phyloP scores from a whole-genome alignment of 1,140 invertebrate genomes.

The Homarus americanus region DNA sequence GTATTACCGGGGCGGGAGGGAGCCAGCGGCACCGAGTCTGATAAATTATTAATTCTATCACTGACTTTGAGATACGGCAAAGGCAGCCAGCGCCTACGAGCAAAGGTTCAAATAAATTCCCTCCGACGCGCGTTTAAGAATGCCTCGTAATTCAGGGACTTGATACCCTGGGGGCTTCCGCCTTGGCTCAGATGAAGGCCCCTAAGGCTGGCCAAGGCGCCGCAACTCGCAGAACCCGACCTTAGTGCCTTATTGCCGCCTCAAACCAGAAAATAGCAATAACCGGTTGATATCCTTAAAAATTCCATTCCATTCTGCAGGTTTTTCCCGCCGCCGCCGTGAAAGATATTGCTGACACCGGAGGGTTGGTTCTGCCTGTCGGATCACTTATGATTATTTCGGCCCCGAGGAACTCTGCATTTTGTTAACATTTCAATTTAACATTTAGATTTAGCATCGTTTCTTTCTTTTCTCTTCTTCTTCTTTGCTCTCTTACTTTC shows the following conservation, averaged over 20 bases:
- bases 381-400: constrained; percentile 70
- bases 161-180: background rate
- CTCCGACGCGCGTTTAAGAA: constrained; percentile 55
- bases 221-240: constrained; percentile 17
- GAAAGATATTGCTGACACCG: constrained; percentile 56
- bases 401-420: constrained; percentile 44
- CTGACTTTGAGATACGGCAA: constrained; percentile 71
- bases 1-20: constrained; percentile 35
- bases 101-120: constrained; percentile 68
- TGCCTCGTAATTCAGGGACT: constrained; percentile 7
- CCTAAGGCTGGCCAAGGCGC: background rate
- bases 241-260: constrained; percentile 57
- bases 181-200: constrained; percentile 9
- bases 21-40: constrained; percentile 31
- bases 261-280: constrained; percentile 59
- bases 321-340: constrained; percentile 15
- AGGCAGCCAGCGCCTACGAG: constrained; percentile 59
- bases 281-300: constrained; percentile 70
- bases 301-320: constrained; percentile 68
- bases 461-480: constrained; percentile 31
- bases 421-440: constrained; percentile 71
- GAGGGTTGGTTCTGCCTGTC: constrained; percentile 32
- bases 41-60: constrained; percentile 72
- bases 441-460: constrained; percentile 53
- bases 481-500: constrained; percentile 8